Evolutionary conservation across 2,888 invertebrate species (phyloP), one percentile per base, ranked within the genome.

Genomic region (Harmothoe impar): DNA sequence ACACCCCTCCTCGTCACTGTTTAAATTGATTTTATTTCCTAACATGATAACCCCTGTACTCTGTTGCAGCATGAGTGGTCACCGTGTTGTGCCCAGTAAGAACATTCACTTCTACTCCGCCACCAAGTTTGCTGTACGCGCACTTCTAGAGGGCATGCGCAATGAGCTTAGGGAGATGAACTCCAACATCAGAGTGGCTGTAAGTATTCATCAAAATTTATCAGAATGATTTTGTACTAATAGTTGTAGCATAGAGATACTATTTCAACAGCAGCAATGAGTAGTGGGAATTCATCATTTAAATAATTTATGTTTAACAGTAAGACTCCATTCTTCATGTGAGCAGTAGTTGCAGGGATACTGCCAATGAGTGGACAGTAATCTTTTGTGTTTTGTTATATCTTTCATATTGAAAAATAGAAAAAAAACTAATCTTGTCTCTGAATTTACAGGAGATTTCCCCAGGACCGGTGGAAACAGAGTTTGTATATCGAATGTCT

Each of bases 391-490:
- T 7, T 62, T 5, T 62, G n/a, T n/a, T n/a, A n/a, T n/a, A n/a
- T 62, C 62, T 7, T 43, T 10, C 43, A 43, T 43, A 43, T 43
- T 7, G 43, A 43, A 3, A 43, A 7, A 43, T 43, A 43, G 12
- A 62, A n/a, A 3, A 62, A 62, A 15, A 1, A 3, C 20, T 62
- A 5, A 3, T 62, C 20, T n/a, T 62, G 3, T 62, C 20, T 12
- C 15, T 62, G 62, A 62, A n/a, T 20, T n/a, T 81, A 3, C 72
- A 91, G 91, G 51, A 68, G 62, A 54, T 91, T 0, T 89, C 89
- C 20, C 91, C 91, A 0, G 91, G 90, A n/a, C 15, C 89, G 10
- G 89, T 91, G 56, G 91, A 91, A 25, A 91, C 91, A 29, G 90
- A 91, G 33, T 91, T 91, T 62, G 43, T 56, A 33, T 77, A 35